Conservation (phyloP, 1,140 invertebrate species). For the Drosophila carrolli region DNA sequence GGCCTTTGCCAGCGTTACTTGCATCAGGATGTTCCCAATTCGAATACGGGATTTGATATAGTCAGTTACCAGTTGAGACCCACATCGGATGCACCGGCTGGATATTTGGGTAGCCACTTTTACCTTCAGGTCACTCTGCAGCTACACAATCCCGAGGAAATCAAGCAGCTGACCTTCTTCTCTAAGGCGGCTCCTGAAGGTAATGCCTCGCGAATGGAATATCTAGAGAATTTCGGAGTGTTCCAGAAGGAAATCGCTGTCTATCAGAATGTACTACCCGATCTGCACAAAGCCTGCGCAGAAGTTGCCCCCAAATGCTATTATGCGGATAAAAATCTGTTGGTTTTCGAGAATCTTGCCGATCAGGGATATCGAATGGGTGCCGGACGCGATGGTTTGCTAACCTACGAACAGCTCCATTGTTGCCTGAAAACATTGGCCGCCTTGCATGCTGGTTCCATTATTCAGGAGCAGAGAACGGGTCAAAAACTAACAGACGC, state of each 20-base stretch:
- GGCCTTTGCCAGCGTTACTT: conserved; percentile 84
- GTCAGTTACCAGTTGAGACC: conserved; percentile 60
- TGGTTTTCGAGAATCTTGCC: conserved; percentile 85
- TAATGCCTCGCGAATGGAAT: conserved; percentile 77
- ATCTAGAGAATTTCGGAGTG: conserved; percentile 85
- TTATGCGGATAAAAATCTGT: conserved; percentile 82
- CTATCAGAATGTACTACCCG: conserved; percentile 84
- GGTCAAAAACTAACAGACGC: conserved; percentile 82
- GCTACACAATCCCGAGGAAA: conserved; percentile 31
- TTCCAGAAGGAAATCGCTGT: conserved; percentile 85
- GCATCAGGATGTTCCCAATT: conserved; percentile 64
- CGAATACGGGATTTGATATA: conserved; percentile 52
- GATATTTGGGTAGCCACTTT: conserved; percentile 86
- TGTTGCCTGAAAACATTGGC: conserved; percentile 86
- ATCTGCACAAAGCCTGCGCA: conserved; percentile 54
- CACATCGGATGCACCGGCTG: conserved; percentile 81
- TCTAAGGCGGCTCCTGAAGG: conserved; percentile 85
- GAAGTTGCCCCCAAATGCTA: conserved; percentile 83
- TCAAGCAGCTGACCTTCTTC: conserved; percentile 84
- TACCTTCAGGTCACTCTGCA: conserved; percentile 56
- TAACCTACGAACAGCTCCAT: conserved; percentile 85
- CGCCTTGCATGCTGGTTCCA: conserved; percentile 86
- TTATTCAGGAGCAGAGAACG: conserved; percentile 85
- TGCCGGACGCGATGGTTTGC: conserved; percentile 74
- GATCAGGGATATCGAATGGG: conserved; percentile 81